Evolutionary conservation across 2,888 invertebrate species (phyloP).

Genomic region (Amblyjoppa proteus): DNA sequence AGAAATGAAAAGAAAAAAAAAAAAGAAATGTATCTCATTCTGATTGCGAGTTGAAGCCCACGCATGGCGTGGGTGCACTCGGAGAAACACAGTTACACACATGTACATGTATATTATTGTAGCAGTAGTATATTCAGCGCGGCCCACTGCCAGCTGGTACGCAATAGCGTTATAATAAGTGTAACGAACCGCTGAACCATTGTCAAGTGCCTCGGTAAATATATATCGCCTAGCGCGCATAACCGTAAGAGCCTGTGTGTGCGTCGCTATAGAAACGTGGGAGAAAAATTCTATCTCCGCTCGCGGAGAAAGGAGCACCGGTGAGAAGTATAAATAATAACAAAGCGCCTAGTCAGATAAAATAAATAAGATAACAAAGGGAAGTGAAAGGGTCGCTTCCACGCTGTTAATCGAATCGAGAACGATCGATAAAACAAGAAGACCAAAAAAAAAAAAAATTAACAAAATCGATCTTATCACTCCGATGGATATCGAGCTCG

Average conservation of each 20-base stretch:
- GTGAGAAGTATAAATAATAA: constrained; percentile 22
- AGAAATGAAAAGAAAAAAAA: constrained; percentile 8
- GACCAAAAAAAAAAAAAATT: not conserved
- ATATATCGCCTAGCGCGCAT: not conserved
- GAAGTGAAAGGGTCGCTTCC: constrained; percentile 23
- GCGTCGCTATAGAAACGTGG: constrained; percentile 1
- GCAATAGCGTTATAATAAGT: constrained; percentile 57
- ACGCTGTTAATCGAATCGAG: constrained; percentile 22
- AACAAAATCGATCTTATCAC: constrained; percentile 38
- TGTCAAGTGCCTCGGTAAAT: constrained; percentile 18
- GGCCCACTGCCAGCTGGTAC: constrained; percentile 41
- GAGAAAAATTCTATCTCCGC: constrained; percentile 8
- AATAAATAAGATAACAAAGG: constrained; percentile 37
- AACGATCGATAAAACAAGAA: constrained; percentile 13
- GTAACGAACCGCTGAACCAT: constrained; percentile 40
- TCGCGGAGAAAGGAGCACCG: constrained; percentile 3
- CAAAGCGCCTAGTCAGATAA: constrained; percentile 31
- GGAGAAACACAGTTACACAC: constrained; percentile 29
- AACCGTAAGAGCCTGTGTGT: not conserved
- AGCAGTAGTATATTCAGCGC: constrained; percentile 40
- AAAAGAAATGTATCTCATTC: constrained; percentile 38
- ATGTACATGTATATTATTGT: constrained; percentile 43
- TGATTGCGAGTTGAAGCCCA: constrained; percentile 48
- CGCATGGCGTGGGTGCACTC: constrained; percentile 50
- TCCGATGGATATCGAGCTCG: constrained; percentile 30